Conservation (phyloP, 1,140 invertebrate species). For the Chelonus insularis region DNA sequence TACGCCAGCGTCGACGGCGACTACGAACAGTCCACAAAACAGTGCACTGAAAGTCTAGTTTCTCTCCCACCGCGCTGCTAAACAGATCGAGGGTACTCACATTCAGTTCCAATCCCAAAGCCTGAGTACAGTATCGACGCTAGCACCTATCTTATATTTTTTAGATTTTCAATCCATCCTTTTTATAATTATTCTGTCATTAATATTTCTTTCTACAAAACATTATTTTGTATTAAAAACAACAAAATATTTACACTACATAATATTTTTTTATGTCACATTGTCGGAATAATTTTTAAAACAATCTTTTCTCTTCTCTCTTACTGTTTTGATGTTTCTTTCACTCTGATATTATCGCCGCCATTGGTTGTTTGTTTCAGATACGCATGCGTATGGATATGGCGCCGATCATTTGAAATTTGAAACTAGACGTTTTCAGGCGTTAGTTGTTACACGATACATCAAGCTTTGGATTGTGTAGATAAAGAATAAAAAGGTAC, state of each 20-base stretch:
- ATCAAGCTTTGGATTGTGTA: too few species aligned
- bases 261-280: too few species aligned
- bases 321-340: too few species aligned
- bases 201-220: too few species aligned
- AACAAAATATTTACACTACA: too few species aligned
- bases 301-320: too few species aligned
- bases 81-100: slow-evolving; percentile 38
- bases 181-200: too few species aligned
- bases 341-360: too few species aligned
- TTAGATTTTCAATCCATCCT: too few species aligned
- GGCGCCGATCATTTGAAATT: slow-evolving; percentile 25
- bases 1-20: neutral
- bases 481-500: too few species aligned
- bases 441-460: slow-evolving; percentile 35
- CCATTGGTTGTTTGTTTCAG: slow-evolving; percentile 12
- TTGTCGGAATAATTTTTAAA: too few species aligned
- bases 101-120: slow-evolving; percentile 16
- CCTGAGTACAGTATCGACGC: neutral
- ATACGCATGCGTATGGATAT: neutral
- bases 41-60: slow-evolving; percentile 40
- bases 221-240: too few species aligned
- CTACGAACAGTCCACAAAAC: slow-evolving; percentile 13
- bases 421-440: slow-evolving; percentile 39
- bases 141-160: neutral
- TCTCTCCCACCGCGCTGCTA: slow-evolving; percentile 37